Evolutionary conservation across 2,888 invertebrate species (phyloP), one percentile per base, ranked within the genome.

Genomic region (Cetonia aurata): DNA sequence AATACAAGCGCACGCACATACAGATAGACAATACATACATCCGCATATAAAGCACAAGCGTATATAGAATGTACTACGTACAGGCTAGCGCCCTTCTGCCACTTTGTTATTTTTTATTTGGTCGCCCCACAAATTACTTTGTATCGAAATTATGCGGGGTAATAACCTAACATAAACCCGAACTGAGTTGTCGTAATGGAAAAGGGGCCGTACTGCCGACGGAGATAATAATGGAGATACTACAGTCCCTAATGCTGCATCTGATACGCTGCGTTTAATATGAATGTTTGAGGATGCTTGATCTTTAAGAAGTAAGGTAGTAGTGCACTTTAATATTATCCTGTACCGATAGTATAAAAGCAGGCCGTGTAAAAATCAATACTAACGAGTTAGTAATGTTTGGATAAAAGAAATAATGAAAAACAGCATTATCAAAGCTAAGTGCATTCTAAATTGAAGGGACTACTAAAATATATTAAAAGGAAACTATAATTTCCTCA

Each of bases 111-210:
- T 65, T 62, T 65, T 65, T 65, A 52, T 52, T 50, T 52, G 50
- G 50, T 52, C 62, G 62, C 57, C 42, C 62, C 50, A 65, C 69
- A 53, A 69, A 62, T 52, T 69, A 69, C 69, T 53, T 53, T 42
- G 69, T 69, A 69, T 69, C 62, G 62, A 69, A 53, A 69, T 69
- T 62, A 69, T 69, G 59, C 52, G 50, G 69, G 69, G 67, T 65
- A 65, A 65, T 65, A 50, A 65, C 50, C 41, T 33, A 50, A 50
- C 50, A 15, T 57, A 56, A 60, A 46, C 25, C 9, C 17, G 48
- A 12, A 31, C 19, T 13, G 9, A 46, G 57, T 13, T 46, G 37
- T 60, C 25, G 46, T 52, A 52, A 46, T 31, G 19, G 37, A 25
- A 52, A 15, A 48, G 57, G 57, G 57, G 25, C 52, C 42, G 17